Base-by-base conservation (phyloP, 2,113 vertebrate species). In the Recurvirostra avosetta region DNA sequence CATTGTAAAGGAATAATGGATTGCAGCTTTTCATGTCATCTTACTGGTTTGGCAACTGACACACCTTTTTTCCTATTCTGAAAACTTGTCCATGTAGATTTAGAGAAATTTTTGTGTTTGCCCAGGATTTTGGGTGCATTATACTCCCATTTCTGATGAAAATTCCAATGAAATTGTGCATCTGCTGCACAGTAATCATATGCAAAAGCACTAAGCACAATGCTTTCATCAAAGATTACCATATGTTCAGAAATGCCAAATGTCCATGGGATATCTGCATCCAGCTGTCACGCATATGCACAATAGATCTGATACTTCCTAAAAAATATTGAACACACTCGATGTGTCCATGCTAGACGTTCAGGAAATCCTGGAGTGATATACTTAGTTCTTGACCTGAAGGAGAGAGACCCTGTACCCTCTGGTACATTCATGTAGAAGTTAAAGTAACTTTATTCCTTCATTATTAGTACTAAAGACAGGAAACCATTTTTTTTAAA, bases 201-300 rank as follows among this genome's bases (percentile, higher is more conserved):
- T 92, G 72, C 59, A 63, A 86, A 88, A 45, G 43, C 55, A 79
- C 5, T 45, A 59, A 91, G 26, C 77, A 55, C 41, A 65, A 27
- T 43, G 26, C 65, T 84, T 91, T 92, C 47, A 91, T 95, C 56
- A 59, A 74, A 94, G 65, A 74, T 70, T 70, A 29, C 41, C 72
- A 43, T 92, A 70, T 94, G 72, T 77, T 91, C 50, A 94, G 88
- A 91, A 95, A 95, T 94, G 18, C 47, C 41, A 66, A n/a, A 84
- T 86, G 47, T 92, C 41, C 9, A 27, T 62, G 41, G 41, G 6
- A 66, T 92, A 29, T 56, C 13, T 90, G 40, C 75, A 77, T 89
- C 79, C 93, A 95, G 80, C 93, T 96, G 94, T 84, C 70, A 81
- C 63, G 21, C 80, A 86, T 63, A 95, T 88, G 88, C 68, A 82